Evolutionary conservation across 2,113 vertebrate genomes (phyloP).

Genomic region (Agelaius phoeniceus): DNA sequence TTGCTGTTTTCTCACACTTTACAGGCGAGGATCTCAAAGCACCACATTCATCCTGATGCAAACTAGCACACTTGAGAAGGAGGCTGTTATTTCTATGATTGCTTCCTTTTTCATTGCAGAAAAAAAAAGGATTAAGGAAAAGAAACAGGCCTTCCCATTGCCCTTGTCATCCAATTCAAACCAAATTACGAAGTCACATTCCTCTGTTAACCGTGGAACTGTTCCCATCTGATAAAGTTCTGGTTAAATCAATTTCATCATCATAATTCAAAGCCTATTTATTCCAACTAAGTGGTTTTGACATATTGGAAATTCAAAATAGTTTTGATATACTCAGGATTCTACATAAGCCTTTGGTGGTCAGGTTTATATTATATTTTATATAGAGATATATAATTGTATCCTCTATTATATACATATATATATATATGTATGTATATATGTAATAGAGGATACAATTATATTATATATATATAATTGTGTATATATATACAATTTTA

Average conservation of each 20-base stretch:
- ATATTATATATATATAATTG: too few species aligned
- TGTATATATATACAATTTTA: too few species aligned
- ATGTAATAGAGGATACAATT: too few species aligned
- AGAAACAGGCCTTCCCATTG: not conserved
- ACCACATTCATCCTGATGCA: not conserved
- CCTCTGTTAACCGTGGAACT: not conserved
- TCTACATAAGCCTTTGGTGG: not conserved
- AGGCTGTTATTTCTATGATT: not conserved
- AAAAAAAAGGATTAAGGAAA: not conserved
- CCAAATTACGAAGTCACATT: not conserved
- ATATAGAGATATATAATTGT: rapidly evolving
- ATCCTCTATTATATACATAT: too few species aligned
- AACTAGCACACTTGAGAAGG: not conserved
- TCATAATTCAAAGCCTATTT: not conserved
- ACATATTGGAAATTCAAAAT: not conserved
- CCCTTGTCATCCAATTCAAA: not conserved
- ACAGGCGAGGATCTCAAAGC: not conserved
- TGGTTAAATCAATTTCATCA: not conserved
- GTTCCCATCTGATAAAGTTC: not conserved
- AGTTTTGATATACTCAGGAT: not conserved
- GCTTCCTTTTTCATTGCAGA: not conserved
- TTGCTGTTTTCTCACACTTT: not conserved
- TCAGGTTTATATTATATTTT: not conserved
- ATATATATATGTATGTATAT: too few species aligned
- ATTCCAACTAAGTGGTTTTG: not conserved